phyloP scores from a whole-genome alignment of 2,797 vertebrate species.

The Perodicticus potto region DNA sequence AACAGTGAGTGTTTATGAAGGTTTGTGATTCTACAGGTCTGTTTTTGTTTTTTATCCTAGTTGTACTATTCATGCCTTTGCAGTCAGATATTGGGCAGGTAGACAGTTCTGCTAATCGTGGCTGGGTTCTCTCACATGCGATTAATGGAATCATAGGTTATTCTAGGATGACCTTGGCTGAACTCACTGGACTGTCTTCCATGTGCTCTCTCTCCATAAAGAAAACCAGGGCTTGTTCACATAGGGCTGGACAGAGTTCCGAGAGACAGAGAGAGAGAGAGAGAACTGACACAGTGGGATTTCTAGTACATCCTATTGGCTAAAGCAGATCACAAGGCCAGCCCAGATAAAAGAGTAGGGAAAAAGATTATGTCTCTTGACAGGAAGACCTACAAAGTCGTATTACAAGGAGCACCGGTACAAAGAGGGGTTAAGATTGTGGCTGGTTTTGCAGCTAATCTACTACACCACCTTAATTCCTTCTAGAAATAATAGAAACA shows the following conservation, averaged over 20 bases:
- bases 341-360: background rate
- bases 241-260: background rate
- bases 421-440: background rate
- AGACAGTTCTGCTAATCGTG: background rate
- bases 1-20: background rate
- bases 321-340: conserved; percentile 49
- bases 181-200: background rate
- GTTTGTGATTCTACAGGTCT: background rate
- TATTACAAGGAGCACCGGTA: background rate
- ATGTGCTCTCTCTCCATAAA: background rate
- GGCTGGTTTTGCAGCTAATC: conserved; percentile 24
- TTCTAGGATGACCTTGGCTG: background rate
- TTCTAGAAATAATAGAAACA: conserved; percentile 63
- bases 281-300: conserved; percentile 30
- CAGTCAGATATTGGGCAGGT: background rate
- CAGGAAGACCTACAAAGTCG: conserved; percentile 37
- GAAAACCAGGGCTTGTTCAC: background rate
- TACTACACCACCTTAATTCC: background rate
- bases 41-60: conserved; percentile 16
- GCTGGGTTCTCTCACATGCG: background rate
- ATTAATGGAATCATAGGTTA: background rate
- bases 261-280: background rate
- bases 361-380: conserved; percentile 40
- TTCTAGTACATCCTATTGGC: conserved; percentile 7
- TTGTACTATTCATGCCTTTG: conserved; percentile 3